Evolutionary conservation across 2,888 invertebrate genomes (phyloP).

Genomic region (Synergus itoensis): DNA sequence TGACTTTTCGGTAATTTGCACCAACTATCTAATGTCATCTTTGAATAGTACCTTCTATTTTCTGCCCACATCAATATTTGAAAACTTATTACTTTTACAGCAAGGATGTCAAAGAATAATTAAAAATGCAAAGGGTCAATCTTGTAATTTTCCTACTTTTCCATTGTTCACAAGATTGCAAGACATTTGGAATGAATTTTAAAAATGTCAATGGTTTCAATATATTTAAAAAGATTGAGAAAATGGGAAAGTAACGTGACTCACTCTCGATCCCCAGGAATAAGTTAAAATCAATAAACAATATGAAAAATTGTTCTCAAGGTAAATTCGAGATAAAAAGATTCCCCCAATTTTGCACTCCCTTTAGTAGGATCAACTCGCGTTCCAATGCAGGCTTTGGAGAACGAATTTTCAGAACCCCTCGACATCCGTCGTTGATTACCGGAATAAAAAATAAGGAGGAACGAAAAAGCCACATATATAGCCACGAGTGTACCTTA

Average conservation of each 20-base stretch:
- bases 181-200: too few species aligned
- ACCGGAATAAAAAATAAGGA: conserved; percentile 37
- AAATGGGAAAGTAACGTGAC: too few species aligned
- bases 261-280: too few species aligned
- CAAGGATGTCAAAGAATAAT: neutral
- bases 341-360: neutral
- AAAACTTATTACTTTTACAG: conserved; percentile 12
- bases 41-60: neutral
- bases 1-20: neutral
- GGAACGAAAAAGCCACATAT: conserved; percentile 29
- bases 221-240: too few species aligned
- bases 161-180: too few species aligned
- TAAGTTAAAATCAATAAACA: too few species aligned
- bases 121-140: too few species aligned
- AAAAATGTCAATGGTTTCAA: too few species aligned
- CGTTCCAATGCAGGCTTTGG: neutral
- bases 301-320: too few species aligned
- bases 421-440: conserved; percentile 46
- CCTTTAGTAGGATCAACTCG: conserved; percentile 13
- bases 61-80: conserved; percentile 1
- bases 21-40: conserved; percentile 2
- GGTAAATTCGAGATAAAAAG: too few species aligned
- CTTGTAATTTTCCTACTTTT: too few species aligned
- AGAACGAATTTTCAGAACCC: conserved; percentile 28
- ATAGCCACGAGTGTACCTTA: conserved; percentile 44